Conservation (phyloP, 2,888 invertebrate genomes). For the Drosophila diplacantha region DNA sequence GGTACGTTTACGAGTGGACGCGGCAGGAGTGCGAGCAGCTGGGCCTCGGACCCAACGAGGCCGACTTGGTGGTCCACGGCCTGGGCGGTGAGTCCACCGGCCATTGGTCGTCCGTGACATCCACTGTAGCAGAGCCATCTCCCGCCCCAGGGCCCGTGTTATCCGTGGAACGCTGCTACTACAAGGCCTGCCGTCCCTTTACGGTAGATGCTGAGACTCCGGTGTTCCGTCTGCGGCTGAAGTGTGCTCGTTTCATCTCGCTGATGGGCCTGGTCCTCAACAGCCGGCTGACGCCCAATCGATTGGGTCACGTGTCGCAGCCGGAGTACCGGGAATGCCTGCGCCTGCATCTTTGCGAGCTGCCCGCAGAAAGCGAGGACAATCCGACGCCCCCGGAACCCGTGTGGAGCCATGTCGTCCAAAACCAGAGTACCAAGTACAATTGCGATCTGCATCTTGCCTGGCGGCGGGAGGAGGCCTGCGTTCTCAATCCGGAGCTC, state of each 20-base stretch:
- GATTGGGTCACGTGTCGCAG: conserved; percentile 42
- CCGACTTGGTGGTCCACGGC: conserved; percentile 26
- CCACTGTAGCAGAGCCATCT: conserved; percentile 4
- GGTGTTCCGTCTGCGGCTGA: conserved; percentile 68
- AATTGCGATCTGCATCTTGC: conserved; percentile 76
- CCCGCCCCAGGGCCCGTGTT: conserved; percentile 39
- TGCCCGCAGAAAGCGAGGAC: conserved; percentile 35
- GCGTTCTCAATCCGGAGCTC: conserved; percentile 74
- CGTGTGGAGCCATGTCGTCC: conserved; percentile 67
- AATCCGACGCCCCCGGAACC: conserved; percentile 19
- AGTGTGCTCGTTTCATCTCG: conserved; percentile 74
- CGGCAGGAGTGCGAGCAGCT: conserved; percentile 72
- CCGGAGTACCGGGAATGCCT: conserved; percentile 73
- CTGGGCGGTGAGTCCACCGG: conserved; percentile 20
- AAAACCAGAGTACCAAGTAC: conserved; percentile 71
- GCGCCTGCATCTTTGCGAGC: conserved; percentile 67
- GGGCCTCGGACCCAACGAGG: conserved; percentile 65
- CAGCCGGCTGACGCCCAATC: conserved; percentile 74
- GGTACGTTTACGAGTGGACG: conserved; percentile 77
- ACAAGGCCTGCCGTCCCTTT: conserved; percentile 76
- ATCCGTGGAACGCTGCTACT: conserved; percentile 74
- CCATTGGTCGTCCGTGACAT: conserved; percentile 29
- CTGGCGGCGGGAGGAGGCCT: conserved; percentile 67
- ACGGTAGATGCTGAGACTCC: conserved; percentile 66
- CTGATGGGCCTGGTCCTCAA: conserved; percentile 74